phyloP scores from a whole-genome alignment of 2,797 vertebrate genomes.

The Galago senegalensis region DNA sequence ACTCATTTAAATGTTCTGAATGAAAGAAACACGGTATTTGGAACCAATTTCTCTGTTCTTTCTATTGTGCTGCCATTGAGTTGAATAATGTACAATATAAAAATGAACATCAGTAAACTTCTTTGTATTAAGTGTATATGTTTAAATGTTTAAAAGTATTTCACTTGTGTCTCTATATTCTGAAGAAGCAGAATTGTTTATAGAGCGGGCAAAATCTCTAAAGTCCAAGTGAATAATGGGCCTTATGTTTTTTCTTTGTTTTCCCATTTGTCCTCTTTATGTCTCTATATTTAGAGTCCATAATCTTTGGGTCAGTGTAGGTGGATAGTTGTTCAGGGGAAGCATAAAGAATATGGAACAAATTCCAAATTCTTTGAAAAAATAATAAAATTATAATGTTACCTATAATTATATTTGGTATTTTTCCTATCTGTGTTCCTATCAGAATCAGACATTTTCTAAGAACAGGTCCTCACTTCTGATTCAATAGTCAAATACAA shows the following conservation, averaged over 20 bases:
- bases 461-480: background rate
- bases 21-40: slow-evolving; percentile 1
- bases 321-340: background rate
- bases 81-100: slow-evolving; percentile 13
- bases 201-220: background rate
- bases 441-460: background rate
- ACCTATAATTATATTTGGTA: background rate
- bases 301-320: background rate
- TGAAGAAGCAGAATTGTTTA: slow-evolving; percentile 31
- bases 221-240: background rate
- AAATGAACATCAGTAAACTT: background rate
- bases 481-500: slow-evolving; percentile 1
- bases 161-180: background rate
- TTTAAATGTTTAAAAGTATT: background rate
- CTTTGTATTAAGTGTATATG: background rate
- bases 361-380: background rate
- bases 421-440: background rate
- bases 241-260: background rate
- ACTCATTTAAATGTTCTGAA: background rate
- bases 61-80: background rate
- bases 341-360: slow-evolving; percentile 14
- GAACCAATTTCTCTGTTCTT: slow-evolving; percentile 11
- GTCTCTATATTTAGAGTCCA: background rate
- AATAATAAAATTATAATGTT: background rate
- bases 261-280: slow-evolving; percentile 16